Percentiles rank a stretch among this genome's conserved stretches.
Conservation (phyloP, 2,797 vertebrate species). For the Scarus forsteni region DNA sequence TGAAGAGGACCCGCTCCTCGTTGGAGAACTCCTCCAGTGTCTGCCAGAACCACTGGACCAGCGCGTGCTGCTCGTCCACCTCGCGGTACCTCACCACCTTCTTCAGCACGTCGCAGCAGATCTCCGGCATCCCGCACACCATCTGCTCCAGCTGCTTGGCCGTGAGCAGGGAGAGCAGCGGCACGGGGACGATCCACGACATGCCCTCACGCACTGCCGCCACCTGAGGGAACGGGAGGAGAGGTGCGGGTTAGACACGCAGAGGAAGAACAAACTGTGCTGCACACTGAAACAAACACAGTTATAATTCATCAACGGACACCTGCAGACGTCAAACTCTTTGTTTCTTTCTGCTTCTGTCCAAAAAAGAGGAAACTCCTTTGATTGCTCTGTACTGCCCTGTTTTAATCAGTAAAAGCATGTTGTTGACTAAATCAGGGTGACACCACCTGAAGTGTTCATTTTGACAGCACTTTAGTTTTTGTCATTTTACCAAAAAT, state of each 20-base stretch:
- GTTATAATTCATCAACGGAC: too few species aligned
- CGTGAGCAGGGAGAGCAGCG: constrained; percentile 87
- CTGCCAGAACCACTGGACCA: constrained; percentile 90
- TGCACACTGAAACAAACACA: too few species aligned
- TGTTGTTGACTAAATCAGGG: too few species aligned
- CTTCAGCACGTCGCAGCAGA: constrained; percentile 87
- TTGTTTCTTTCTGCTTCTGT: too few species aligned
- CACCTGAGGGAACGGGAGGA: constrained; percentile 67
- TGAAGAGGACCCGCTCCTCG: constrained; percentile 88
- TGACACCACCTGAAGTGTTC: too few species aligned
- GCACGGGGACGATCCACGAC: constrained; percentile 89
- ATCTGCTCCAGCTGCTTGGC: constrained; percentile 88
- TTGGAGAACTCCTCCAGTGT: constrained; percentile 89
- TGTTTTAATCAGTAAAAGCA: too few species aligned
- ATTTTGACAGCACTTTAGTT: too few species aligned
- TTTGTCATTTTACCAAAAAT: too few species aligned
- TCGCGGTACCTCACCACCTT: constrained; percentile 89
- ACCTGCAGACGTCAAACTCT: too few species aligned
- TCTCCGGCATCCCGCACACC: constrained; percentile 89
- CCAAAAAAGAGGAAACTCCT: too few species aligned
- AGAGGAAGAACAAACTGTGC: too few species aligned
- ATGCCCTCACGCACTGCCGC: constrained; percentile 87
- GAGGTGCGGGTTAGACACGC: background rate
- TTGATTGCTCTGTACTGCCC: too few species aligned
- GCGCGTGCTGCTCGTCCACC: constrained; percentile 86